Evolutionary conservation across 2,888 invertebrate species (phyloP).

Genomic region (Leucania comma): DNA sequence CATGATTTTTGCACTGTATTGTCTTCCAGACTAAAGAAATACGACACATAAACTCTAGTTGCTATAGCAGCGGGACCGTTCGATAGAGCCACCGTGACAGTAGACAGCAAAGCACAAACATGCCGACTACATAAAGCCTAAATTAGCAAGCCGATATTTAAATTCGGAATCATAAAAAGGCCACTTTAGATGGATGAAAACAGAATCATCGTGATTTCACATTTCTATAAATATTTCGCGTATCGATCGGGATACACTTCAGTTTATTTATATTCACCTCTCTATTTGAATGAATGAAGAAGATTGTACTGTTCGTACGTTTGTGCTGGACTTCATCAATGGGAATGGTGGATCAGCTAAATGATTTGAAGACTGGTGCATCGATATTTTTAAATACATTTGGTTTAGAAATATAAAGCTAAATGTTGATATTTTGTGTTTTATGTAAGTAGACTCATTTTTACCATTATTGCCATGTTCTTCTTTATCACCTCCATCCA

Average conservation of each 20-base stretch:
- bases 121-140: background rate
- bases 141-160: background rate
- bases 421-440: background rate
- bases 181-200: conserved; percentile 3
- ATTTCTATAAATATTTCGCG: conserved; percentile 39
- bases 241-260: conserved; percentile 38
- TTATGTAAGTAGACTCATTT: background rate
- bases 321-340: conserved; percentile 28
- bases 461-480: background rate
- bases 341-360: conserved; percentile 12
- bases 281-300: conserved; percentile 45
- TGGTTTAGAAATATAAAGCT: background rate
- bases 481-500: background rate
- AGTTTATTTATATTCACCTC: conserved; percentile 44
- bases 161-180: background rate
- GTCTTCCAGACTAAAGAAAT: background rate
- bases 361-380: conserved; percentile 9
- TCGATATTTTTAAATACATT: conserved; percentile 37
- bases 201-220: conserved; percentile 24
- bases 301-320: conserved; percentile 21
- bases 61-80: background rate
- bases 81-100: background rate
- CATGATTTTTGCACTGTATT: background rate
- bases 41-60: background rate
- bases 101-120: background rate